Evolutionary conservation across 35 echinoderm and acorn worm genomes (phyloP).

Genomic region (Stichopus chloronotus): DNA sequence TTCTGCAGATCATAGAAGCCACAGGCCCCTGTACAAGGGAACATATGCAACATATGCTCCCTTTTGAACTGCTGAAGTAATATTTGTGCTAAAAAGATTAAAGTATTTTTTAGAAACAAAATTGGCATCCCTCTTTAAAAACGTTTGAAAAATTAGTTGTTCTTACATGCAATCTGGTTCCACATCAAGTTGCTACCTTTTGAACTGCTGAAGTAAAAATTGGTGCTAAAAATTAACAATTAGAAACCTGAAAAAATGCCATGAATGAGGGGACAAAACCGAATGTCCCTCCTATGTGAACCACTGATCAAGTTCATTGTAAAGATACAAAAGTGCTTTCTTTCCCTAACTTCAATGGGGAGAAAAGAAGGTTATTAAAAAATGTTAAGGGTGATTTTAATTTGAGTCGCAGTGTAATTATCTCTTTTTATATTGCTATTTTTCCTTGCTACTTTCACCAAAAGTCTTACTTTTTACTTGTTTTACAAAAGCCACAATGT

Average conservation of each 20-base stretch:
- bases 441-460: not conserved
- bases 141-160: no score
- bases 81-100: no score
- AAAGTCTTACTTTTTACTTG: not conserved
- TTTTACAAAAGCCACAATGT: constrained; percentile 9
- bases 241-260: no score
- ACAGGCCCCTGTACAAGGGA: not conserved
- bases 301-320: not conserved
- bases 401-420: not conserved
- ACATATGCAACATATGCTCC: not conserved
- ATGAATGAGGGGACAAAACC: no score
- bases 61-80: no score
- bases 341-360: not conserved
- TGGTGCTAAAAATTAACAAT: no score
- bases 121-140: no score
- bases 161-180: no score
- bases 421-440: not conserved
- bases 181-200: no score
- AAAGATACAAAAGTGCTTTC: not conserved
- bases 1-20: not conserved
- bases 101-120: no score
- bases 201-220: no score
- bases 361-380: not conserved
- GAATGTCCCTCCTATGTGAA: no score
- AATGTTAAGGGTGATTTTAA: not conserved